Percentiles rank a stretch among this genome's conserved stretches.
These are phyloP conservation scores for Acromyrmex charruanus DNA, from an alignment of 1,140 invertebrate genomes.

Conservation along the genomic window DNA sequence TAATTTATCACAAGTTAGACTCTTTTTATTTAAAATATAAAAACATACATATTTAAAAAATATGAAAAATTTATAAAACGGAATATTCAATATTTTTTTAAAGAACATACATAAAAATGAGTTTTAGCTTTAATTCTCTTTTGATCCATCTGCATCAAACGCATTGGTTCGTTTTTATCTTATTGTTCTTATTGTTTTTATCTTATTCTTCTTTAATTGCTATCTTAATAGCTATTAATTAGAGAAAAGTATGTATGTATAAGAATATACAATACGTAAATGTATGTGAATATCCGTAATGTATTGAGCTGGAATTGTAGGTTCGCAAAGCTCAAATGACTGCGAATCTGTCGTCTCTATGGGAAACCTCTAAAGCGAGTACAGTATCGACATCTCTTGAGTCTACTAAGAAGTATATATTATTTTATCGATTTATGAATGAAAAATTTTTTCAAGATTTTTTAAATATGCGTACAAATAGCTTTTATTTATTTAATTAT, in stretches of 20 bases:
- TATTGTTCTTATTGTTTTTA: background rate
- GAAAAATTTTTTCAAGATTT: background rate
- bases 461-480: background rate
- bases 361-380: background rate
- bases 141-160: background rate
- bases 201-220: background rate
- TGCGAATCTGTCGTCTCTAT: too few relatives aligned
- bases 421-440: conserved; percentile 1
- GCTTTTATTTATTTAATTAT: background rate
- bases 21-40: background rate
- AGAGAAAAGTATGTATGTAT: background rate
- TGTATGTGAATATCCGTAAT: background rate
- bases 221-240: background rate
- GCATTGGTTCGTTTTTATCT: background rate
- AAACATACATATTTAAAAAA: background rate
- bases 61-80: background rate
- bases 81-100: background rate
- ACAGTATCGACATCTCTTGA: conserved; percentile 43
- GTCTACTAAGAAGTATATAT: background rate
- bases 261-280: background rate
- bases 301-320: background rate
- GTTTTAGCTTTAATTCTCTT: background rate
- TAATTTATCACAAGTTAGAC: background rate
- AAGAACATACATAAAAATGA: background rate
- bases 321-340: background rate